Conservation (phyloP, 2,797 vertebrate species). For the Leptatherina wallacei region DNA sequence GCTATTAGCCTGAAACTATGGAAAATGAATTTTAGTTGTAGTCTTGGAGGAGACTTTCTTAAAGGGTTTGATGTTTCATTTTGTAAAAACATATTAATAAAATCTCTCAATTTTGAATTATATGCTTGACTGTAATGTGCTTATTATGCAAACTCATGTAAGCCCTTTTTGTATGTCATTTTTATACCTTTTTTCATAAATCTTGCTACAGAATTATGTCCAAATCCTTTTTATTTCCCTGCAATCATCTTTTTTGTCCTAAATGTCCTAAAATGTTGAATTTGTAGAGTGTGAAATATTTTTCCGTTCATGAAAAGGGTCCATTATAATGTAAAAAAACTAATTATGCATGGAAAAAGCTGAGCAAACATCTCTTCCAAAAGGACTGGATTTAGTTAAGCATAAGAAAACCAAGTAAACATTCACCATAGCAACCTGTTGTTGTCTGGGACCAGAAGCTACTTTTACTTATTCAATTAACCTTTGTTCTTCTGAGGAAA, state of each 20-base stretch:
- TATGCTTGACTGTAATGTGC: slow-evolving; percentile 15
- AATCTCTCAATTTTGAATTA: slow-evolving; percentile 52
- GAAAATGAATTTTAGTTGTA: slow-evolving; percentile 38
- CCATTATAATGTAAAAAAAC: slow-evolving; percentile 69
- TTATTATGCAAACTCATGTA: slow-evolving; percentile 2
- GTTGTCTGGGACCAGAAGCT: slow-evolving; percentile 40
- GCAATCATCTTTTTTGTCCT: no score
- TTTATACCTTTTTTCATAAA: background rate
- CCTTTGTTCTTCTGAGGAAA: slow-evolving; percentile 56
- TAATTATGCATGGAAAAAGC: slow-evolving; percentile 72
- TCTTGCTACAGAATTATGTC: background rate
- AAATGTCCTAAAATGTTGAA: slow-evolving; percentile 2
- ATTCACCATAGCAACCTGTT: slow-evolving; percentile 46
- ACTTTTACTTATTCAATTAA: slow-evolving; percentile 48
- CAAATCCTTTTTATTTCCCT: no score
- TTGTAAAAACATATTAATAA: slow-evolving; percentile 67
- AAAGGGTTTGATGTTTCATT: slow-evolving; percentile 44
- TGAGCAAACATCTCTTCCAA: slow-evolving; percentile 71
- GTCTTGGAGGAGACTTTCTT: slow-evolving; percentile 43
- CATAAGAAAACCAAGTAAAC: slow-evolving; percentile 76
- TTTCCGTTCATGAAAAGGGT: slow-evolving; percentile 32
- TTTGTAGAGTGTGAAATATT: slow-evolving; percentile 31
- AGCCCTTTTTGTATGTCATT: background rate
- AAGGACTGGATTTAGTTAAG: slow-evolving; percentile 57
- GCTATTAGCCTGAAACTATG: slow-evolving; percentile 44